Percentiles rank a stretch among this genome's conserved stretches.
Conservation (phyloP, 2,113 vertebrate species). For the zebrafish (Danio rerio) region DNA sequence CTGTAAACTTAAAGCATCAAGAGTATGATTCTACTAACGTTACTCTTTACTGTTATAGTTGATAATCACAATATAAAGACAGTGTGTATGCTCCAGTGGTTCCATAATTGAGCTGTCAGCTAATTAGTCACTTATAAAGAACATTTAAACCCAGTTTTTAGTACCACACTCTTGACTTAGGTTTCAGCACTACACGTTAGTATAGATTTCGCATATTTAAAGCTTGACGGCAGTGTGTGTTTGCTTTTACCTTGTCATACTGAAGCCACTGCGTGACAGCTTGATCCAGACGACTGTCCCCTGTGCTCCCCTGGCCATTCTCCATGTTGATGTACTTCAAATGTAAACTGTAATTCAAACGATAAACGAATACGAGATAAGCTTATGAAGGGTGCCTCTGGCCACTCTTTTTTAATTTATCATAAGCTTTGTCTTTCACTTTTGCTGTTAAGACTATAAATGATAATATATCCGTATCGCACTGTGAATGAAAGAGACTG, state of each 20-base stretch:
- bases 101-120: neutral
- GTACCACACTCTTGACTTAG: neutral
- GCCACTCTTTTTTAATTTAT: neutral
- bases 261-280: slow-evolving; percentile 82
- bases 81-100: neutral
- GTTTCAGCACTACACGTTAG: neutral
- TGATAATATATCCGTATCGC: neutral
- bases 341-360: neutral
- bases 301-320: slow-evolving; percentile 53
- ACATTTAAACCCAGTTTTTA: neutral
- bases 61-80: neutral
- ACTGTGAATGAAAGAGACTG: neutral
- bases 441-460: neutral
- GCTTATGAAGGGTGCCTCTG: neutral
- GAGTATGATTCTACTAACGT: too few relatives aligned
- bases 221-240: neutral
- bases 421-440: neutral
- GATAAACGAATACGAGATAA: neutral
- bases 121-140: neutral
- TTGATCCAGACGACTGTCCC: slow-evolving; percentile 66
- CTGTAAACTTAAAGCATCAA: neutral
- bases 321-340: slow-evolving; percentile 59
- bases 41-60: neutral
- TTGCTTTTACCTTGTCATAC: slow-evolving; percentile 83
- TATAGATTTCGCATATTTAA: neutral